Conservation (phyloP, 2,888 invertebrate genomes). For the Uropetala carovei region DNA sequence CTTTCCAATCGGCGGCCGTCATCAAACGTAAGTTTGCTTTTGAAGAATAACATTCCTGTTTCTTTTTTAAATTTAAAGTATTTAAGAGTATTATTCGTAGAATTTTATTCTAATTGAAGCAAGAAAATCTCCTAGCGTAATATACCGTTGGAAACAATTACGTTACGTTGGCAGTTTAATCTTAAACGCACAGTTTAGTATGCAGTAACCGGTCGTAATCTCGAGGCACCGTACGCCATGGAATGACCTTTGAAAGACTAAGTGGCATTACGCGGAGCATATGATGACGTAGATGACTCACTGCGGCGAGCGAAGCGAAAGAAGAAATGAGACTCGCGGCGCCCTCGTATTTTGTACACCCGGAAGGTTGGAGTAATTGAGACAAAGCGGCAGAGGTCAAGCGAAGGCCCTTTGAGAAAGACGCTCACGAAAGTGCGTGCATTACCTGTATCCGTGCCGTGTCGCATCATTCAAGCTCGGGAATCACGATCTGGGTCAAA, state of each 20-base stretch:
- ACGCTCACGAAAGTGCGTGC: not conserved
- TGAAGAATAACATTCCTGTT: no score
- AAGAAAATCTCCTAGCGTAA: not conserved
- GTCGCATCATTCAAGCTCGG: not conserved
- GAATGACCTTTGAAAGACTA: not conserved
- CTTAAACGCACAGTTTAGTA: not conserved
- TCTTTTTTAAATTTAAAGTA: no score
- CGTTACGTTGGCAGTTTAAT: not conserved
- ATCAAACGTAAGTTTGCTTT: no score
- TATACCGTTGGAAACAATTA: not conserved
- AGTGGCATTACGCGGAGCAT: not conserved
- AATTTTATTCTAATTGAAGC: no score
- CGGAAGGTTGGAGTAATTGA: slow-evolving; percentile 1
- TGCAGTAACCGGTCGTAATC: not conserved
- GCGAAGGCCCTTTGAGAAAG: not conserved
- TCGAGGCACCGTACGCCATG: not conserved
- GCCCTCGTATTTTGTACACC: not conserved
- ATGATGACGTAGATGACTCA: not conserved
- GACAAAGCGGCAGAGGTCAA: not conserved
- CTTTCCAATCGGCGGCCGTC: no score
- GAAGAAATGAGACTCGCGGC: not conserved
- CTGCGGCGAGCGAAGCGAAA: not conserved
- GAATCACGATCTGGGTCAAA: slow-evolving; percentile 15
- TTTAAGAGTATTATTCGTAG: no score
- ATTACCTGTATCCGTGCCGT: not conserved